Percentiles rank a stretch among this genome's conserved stretches.
These are phyloP conservation scores for Aleiodes leptofemur DNA, from an alignment of 2,888 invertebrate genomes.

Conservation along the genomic window DNA sequence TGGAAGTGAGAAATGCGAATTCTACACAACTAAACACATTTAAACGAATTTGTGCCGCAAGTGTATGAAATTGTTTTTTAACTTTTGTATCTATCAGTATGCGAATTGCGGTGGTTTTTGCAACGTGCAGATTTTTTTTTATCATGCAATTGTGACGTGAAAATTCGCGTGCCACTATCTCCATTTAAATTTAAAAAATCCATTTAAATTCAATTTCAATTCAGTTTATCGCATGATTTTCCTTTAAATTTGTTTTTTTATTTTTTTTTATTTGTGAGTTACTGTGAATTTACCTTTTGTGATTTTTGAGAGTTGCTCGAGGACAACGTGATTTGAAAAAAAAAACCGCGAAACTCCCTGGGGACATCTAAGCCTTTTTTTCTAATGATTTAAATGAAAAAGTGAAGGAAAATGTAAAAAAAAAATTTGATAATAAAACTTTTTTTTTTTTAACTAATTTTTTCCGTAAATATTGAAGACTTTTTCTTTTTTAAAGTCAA, in stretches of 20 bases:
- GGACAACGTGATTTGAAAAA: constrained; percentile 7
- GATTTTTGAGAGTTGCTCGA: no score
- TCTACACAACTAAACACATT: constrained; percentile 1
- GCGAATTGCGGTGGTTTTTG: constrained; percentile 15
- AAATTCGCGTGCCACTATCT: constrained; percentile 10
- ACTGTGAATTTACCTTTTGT: no score
- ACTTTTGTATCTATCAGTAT: constrained; percentile 27
- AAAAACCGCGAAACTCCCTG: background rate
- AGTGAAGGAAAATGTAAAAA: no score
- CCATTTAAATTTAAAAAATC: background rate
- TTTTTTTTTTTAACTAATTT: no score
- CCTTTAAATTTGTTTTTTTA: no score
- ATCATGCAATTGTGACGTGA: constrained; percentile 29
- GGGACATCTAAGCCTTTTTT: constrained; percentile 1
- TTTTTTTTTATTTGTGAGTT: no score
- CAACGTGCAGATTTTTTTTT: constrained; percentile 10
- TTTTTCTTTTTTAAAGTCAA: no score
- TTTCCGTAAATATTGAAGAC: no score
- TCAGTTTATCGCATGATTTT: no score
- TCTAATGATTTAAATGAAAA: no score
- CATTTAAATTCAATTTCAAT: no score
- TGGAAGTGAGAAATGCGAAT: constrained; percentile 9
- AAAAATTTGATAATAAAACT: no score
- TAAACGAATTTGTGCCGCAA: background rate
- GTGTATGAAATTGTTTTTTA: background rate